Evolutionary conservation across 2,797 vertebrate genomes (phyloP).

Genomic region (Anableps anableps): DNA sequence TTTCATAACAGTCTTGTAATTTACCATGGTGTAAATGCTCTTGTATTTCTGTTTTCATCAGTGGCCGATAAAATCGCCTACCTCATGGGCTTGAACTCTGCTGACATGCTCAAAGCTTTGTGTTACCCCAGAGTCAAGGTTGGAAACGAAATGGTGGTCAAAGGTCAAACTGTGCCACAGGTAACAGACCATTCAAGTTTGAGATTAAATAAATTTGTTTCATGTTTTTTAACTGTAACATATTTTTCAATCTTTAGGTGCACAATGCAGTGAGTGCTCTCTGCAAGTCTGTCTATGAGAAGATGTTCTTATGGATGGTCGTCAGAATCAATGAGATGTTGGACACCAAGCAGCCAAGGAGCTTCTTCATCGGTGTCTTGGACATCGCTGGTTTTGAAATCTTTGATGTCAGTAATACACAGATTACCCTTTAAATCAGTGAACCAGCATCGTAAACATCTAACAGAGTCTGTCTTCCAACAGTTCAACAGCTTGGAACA

Average conservation of each 20-base stretch:
- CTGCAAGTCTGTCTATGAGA: slow-evolving; percentile 73
- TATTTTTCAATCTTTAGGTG: slow-evolving; percentile 39
- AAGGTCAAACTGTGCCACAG: slow-evolving; percentile 88
- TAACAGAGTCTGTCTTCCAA: neutral
- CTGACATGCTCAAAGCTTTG: slow-evolving; percentile 82
- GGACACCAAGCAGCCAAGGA: slow-evolving; percentile 87
- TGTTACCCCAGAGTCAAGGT: slow-evolving; percentile 73
- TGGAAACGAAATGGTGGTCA: slow-evolving; percentile 86
- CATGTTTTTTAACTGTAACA: neutral
- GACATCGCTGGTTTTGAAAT: slow-evolving; percentile 92
- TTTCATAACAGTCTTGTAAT: neutral
- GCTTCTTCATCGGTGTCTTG: slow-evolving; percentile 87
- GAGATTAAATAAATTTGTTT: neutral
- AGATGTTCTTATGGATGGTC: slow-evolving; percentile 94
- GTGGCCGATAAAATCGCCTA: slow-evolving; percentile 59
- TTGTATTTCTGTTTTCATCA: slow-evolving; percentile 15
- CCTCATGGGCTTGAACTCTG: slow-evolving; percentile 76
- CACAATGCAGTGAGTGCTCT: slow-evolving; percentile 56
- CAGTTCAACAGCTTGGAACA: slow-evolving; percentile 91
- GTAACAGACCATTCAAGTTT: slow-evolving; percentile 51
- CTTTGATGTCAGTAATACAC: slow-evolving; percentile 81
- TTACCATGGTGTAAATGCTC: neutral
- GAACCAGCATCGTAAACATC: neutral
- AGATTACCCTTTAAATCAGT: neutral
- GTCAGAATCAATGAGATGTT: slow-evolving; percentile 89